Base-by-base conservation (phyloP, 2,888 invertebrate genomes). In the Dynastes maya region DNA sequence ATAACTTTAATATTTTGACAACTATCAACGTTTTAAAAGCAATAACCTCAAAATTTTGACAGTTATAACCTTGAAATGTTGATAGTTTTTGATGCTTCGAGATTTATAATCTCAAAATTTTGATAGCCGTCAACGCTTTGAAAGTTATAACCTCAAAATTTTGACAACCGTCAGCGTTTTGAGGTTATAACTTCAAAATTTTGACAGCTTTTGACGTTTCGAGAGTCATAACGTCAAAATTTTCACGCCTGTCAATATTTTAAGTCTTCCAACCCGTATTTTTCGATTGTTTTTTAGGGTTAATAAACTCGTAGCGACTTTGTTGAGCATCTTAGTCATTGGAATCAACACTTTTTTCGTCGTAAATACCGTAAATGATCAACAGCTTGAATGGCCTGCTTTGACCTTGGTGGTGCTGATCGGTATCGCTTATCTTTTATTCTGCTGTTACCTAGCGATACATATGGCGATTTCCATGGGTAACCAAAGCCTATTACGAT, bases 331-430 rank as follows among this genome's bases (percentile, higher is more conserved):
- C 6, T 86, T 94, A 58, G 95, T 96, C 4, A 95, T 97, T 84
- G 89, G 88, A 4, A 96, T 97, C 83, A 97, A 97, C 87, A 90
- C 95, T 80, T 96, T 92, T 86, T 95, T 96, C 87, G 95, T 96
- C 11, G 88, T 92, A 22, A 90, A 91, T 75, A 92, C 92, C 81
- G 91, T 94, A 0, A 86, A 90, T 32, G 85, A 88, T 5, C 85
- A 88, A 1, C 82, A 91, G 5, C 84, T 90, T 16, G 82, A 88
- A 51, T 90, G 89, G 86, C 88, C 86, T 61, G 84, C 90, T 75
- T 87, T 92, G 85, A 85, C 88, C 0, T 74, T 91, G 79, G 89
- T 91, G 68, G 88, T 91, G 29, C 83, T 94, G 64, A 91, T 93
- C 83, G 92, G 93, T 8, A 83, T 92, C 71, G 85, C 93, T 45